A percentile compares a stretch with the other conserved stretches of the same genome.
phyloP scores from a whole-genome alignment of 2,797 vertebrate species.

The Enteromius viviparus region DNA sequence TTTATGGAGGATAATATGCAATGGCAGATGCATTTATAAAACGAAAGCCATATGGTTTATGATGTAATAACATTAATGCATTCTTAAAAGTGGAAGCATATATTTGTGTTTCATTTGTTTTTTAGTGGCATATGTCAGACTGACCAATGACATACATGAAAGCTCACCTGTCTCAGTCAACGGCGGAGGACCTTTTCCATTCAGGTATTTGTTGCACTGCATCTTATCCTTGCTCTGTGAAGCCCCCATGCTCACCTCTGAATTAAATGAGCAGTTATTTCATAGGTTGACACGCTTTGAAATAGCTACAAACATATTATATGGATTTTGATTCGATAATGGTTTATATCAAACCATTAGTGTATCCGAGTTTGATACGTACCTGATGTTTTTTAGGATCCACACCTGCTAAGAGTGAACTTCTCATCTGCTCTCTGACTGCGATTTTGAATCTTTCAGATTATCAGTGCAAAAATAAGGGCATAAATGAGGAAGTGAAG shows the following conservation, averaged over 20 bases:
- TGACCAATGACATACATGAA: background rate
- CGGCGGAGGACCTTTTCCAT: constrained; percentile 69
- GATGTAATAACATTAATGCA: background rate
- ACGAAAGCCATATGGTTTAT: background rate
- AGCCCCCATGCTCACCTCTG: constrained; percentile 68
- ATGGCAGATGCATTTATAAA: background rate
- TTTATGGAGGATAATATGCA: background rate
- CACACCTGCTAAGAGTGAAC: background rate
- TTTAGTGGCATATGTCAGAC: background rate
- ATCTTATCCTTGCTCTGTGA: constrained; percentile 70
- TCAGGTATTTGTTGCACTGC: constrained; percentile 71
- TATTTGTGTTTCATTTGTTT: background rate
- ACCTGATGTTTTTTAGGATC: constrained; percentile 4
- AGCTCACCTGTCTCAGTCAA: constrained; percentile 66
- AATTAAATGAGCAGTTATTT: background rate
- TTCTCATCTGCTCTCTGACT: background rate
- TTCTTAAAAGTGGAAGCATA: background rate
- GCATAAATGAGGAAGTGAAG: constrained; percentile 20
- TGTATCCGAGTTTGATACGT: background rate
- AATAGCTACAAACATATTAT: background rate
- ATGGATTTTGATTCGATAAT: background rate
- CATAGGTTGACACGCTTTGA: constrained; percentile 2
- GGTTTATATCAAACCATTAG: background rate
- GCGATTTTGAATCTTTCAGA: background rate
- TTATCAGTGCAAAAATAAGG: background rate